phyloP scores from a whole-genome alignment of 2,797 vertebrate species.

The Loriculus beryllinus region DNA sequence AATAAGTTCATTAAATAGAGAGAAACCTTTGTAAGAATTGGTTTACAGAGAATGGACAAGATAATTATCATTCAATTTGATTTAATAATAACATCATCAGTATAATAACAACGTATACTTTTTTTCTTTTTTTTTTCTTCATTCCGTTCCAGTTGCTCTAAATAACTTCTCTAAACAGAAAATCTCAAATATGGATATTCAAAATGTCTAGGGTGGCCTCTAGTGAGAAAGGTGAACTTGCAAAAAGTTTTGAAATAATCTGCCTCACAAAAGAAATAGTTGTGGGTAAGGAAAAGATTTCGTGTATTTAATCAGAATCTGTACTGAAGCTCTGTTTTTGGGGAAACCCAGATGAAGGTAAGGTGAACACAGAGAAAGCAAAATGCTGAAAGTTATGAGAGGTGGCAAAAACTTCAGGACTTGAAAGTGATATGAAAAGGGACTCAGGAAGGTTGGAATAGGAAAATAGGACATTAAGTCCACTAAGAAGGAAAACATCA shows the following conservation, averaged over 20 bases:
- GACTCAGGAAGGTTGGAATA: background rate
- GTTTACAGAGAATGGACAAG: background rate
- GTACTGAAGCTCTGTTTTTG: background rate
- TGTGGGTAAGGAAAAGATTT: background rate
- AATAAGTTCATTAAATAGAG: background rate
- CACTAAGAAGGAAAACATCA: background rate
- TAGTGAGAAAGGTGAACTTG: background rate
- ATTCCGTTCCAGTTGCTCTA: background rate
- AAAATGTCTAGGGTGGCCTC: accelerated
- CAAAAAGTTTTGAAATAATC: background rate
- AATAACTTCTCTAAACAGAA: background rate
- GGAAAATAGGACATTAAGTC: background rate
- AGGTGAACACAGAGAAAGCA: background rate
- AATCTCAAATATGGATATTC: background rate
- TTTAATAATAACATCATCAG: background rate
- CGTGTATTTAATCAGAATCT: background rate
- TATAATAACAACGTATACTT: background rate
- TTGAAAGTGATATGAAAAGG: background rate
- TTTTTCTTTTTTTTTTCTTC: background rate
- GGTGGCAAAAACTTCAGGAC: background rate
- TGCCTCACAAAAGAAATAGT: background rate
- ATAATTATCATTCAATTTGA: background rate
- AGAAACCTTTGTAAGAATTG: background rate
- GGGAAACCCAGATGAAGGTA: background rate
- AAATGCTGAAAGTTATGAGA: background rate